These are phyloP conservation scores for Linhomoeus sp. DNA, from an alignment of 2,888 invertebrate genomes.

Conservation along the genomic window DNA sequence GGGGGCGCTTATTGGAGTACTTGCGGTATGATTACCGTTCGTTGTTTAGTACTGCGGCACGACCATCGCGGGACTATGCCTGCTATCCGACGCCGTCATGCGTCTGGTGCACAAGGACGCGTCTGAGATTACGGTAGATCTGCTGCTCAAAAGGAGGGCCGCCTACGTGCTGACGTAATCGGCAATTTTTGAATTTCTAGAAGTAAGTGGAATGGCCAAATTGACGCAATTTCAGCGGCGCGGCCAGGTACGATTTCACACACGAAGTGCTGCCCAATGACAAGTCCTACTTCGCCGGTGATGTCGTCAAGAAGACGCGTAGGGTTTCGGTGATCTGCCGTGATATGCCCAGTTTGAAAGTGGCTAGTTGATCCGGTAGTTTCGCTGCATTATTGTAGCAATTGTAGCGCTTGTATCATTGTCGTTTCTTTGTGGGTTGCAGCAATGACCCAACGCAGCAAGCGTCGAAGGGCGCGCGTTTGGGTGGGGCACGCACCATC, in stretches of 20 bases:
- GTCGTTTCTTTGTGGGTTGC: no score
- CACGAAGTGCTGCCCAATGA: conserved; percentile 61
- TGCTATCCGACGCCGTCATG: conserved; percentile 74
- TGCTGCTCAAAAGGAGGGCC: conserved; percentile 54
- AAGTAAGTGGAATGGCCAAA: no score
- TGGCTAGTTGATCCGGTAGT: no score
- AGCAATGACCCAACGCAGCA: no score
- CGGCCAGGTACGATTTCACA: conserved; percentile 63
- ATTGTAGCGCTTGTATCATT: no score
- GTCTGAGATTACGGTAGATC: conserved; percentile 43
- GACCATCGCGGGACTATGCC: conserved; percentile 53
- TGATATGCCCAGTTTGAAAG: conserved; percentile 50
- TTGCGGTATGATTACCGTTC: no score
- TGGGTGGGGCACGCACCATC: no score
- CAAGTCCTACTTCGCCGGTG: conserved; percentile 43
- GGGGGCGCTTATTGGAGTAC: no score
- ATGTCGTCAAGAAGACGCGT: conserved; percentile 40
- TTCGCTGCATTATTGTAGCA: no score
- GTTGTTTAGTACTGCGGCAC: conserved; percentile 87
- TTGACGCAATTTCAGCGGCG: conserved; percentile 44
- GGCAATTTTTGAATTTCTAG: no score
- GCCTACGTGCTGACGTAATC: conserved; percentile 88
- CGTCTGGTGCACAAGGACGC: conserved; percentile 48
- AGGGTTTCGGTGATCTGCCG: conserved; percentile 59
- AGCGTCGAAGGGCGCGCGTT: no score